Evolutionary conservation across 2,888 invertebrate genomes (phyloP).

Genomic region (Catocala nupta): DNA sequence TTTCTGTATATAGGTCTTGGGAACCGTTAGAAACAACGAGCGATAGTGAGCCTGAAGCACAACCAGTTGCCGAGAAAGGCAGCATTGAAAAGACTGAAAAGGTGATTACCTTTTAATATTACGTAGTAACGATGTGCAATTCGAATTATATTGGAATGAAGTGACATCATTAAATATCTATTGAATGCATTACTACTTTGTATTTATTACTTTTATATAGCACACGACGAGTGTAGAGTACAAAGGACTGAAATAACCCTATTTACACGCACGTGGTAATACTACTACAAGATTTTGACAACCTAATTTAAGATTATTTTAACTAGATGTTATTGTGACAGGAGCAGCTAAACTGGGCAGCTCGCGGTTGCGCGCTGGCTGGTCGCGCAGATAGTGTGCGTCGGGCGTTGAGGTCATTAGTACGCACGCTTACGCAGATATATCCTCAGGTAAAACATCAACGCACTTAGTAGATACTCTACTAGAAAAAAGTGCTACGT

Average conservation of each 20-base stretch:
- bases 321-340: constrained; percentile 37
- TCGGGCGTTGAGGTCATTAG: constrained; percentile 72
- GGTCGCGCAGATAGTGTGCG: constrained; percentile 82
- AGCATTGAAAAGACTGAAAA: constrained; percentile 86
- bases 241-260: too few species aligned
- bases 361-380: constrained; percentile 76
- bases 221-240: too few species aligned
- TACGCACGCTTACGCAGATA: constrained; percentile 69
- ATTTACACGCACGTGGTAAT: too few species aligned
- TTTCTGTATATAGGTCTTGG: constrained; percentile 68
- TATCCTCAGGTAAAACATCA: constrained; percentile 69
- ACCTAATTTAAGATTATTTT: too few species aligned
- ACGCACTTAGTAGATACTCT: not conserved
- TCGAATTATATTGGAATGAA: too few species aligned
- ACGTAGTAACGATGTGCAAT: too few species aligned
- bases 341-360: constrained; percentile 84
- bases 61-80: constrained; percentile 78
- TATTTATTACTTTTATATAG: too few species aligned
- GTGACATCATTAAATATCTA: too few species aligned
- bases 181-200: too few species aligned
- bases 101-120: constrained; percentile 52
- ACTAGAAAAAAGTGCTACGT: not conserved
- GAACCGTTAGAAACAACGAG: constrained; percentile 80
- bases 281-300: too few species aligned
- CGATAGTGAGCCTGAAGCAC: constrained; percentile 79